Evolutionary conservation across 2,888 invertebrate species (phyloP).

Genomic region (Apamea monoglypha): DNA sequence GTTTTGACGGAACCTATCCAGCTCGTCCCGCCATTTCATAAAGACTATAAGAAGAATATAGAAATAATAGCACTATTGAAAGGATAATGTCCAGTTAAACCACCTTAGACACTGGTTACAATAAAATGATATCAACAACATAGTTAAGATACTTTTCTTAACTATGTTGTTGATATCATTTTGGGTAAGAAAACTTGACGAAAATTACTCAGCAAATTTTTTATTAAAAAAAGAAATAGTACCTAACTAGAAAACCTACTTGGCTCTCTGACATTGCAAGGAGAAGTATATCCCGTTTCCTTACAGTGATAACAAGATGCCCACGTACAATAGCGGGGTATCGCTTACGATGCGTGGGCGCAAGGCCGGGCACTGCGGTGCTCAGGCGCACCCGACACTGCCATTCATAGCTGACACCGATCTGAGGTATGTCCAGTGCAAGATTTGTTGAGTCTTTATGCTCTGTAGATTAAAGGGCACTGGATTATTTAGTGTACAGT

Average conservation of each 20-base stretch:
- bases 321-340: constrained; percentile 59
- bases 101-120: background rate
- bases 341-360: constrained; percentile 66
- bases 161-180: no score
- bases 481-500: background rate
- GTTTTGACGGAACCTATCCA: background rate
- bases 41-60: no score
- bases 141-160: no score
- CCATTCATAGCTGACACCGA: constrained; percentile 60
- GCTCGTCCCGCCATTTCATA: background rate
- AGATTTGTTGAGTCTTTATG: constrained; percentile 2
- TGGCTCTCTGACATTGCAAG: constrained; percentile 34
- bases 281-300: constrained; percentile 49
- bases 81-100: background rate
- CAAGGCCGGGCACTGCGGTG: constrained; percentile 69
- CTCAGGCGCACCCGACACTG: constrained; percentile 40
- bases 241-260: background rate
- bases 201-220: background rate
- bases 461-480: background rate
- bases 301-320: constrained; percentile 25
- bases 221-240: background rate
- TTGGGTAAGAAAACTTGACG: background rate
- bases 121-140: background rate
- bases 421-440: constrained; percentile 28
- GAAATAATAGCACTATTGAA: background rate